A percentile compares a stretch with the other conserved stretches of the same genome.
phyloP scores from a whole-genome alignment of 2,113 vertebrate species.

The Phainopepla nitens region DNA sequence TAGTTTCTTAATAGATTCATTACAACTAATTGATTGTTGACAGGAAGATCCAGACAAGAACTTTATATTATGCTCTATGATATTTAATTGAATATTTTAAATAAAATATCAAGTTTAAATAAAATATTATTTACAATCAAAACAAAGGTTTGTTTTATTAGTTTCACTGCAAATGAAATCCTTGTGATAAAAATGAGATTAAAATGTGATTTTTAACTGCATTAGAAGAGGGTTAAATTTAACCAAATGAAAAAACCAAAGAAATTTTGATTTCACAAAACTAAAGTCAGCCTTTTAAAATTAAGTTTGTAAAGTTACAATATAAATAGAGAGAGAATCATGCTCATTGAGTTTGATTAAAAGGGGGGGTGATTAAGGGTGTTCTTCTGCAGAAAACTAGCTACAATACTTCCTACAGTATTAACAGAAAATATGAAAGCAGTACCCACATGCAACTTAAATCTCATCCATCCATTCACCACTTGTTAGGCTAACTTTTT shows the following conservation, averaged over 20 bases:
- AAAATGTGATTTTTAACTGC: background rate
- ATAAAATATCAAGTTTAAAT: background rate
- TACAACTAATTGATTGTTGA: background rate
- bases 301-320: background rate
- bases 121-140: background rate
- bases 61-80: background rate
- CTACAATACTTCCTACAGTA: background rate
- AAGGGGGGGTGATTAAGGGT: background rate
- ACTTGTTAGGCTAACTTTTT: background rate
- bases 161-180: background rate
- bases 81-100: background rate
- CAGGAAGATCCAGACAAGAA: background rate
- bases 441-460: background rate
- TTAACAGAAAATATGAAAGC: background rate
- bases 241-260: background rate
- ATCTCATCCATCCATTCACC: background rate
- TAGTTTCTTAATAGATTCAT: background rate
- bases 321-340: background rate
- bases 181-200: fast-evolving
- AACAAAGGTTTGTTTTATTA: background rate
- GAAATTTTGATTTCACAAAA: background rate
- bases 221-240: background rate
- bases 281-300: background rate
- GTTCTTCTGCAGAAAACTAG: background rate
- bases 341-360: background rate